phyloP scores from a whole-genome alignment of 2,888 invertebrate species.

The Lacanobia oleracea region DNA sequence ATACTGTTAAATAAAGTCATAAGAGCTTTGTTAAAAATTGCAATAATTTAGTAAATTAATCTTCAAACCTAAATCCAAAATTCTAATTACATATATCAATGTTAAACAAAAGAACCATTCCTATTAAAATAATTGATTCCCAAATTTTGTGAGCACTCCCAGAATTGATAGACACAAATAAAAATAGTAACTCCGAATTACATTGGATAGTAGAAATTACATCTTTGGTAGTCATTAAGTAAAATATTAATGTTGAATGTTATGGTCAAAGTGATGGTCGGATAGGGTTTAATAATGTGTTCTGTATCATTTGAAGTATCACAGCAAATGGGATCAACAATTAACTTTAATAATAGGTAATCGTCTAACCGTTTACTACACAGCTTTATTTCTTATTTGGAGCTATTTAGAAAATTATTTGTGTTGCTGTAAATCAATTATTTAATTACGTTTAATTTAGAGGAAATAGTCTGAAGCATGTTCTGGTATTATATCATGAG shows the following conservation, averaged over 20 bases:
- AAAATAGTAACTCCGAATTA: slow-evolving; percentile 48
- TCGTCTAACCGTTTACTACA: slow-evolving; percentile 69
- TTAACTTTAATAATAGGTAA: slow-evolving; percentile 84
- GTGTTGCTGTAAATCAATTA: slow-evolving; percentile 69
- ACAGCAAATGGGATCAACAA: slow-evolving; percentile 79
- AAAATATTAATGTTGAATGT: slow-evolving; percentile 76
- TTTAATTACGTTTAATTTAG: slow-evolving; percentile 70
- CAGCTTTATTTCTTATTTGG: slow-evolving; percentile 67
- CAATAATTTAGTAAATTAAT: slow-evolving; percentile 8
- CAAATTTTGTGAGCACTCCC: slow-evolving; percentile 23
- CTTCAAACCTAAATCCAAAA: slow-evolving; percentile 41
- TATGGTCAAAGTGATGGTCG: slow-evolving; percentile 67
- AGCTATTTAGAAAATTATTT: slow-evolving; percentile 69
- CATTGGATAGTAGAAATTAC: slow-evolving; percentile 63
- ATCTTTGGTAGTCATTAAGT: slow-evolving; percentile 74
- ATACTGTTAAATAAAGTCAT: background rate
- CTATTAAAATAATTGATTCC: slow-evolving; percentile 52
- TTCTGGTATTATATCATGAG: slow-evolving; percentile 53
- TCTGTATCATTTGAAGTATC: slow-evolving; percentile 81
- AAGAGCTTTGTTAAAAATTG: background rate
- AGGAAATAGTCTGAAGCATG: slow-evolving; percentile 61
- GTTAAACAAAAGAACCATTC: slow-evolving; percentile 40
- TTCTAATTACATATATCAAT: slow-evolving; percentile 33
- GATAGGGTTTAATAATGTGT: slow-evolving; percentile 74
- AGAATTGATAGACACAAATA: slow-evolving; percentile 50